Percentiles rank a stretch among this genome's conserved stretches.
Conservation (phyloP, 2,113 vertebrate genomes). For the Bungarus multicinctus region DNA sequence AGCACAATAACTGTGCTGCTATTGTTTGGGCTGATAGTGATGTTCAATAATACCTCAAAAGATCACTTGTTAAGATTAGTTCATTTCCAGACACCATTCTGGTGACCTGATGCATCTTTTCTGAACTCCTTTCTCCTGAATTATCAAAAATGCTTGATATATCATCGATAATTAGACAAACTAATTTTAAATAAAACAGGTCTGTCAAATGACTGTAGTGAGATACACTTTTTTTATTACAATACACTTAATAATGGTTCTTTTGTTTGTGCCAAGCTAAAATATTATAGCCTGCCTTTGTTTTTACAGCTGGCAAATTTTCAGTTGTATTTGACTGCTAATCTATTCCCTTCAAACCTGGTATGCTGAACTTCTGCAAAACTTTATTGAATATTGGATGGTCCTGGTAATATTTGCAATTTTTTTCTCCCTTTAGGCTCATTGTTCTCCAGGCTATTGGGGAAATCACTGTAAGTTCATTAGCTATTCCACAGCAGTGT, state of each 20-base stretch:
- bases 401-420: conserved; percentile 31
- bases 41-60: background rate
- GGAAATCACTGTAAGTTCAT: conserved; percentile 43
- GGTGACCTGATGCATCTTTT: background rate
- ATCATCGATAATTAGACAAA: conserved; percentile 1
- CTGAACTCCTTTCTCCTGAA: background rate
- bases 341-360: conserved; percentile 35
- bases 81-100: background rate
- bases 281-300: conserved; percentile 31
- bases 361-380: conserved; percentile 22
- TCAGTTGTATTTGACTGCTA: conserved; percentile 36
- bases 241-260: background rate
- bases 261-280: conserved; percentile 35
- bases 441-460: conserved; percentile 43
- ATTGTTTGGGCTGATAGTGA: background rate
- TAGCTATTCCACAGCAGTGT: conserved; percentile 39
- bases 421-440: conserved; percentile 38
- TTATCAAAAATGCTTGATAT: background rate
- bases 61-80: background rate
- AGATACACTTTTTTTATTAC: conserved; percentile 23
- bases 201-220: background rate
- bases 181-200: background rate
- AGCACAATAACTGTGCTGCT: background rate
- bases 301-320: conserved; percentile 54
- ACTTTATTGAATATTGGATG: conserved; percentile 43